Conservation (phyloP, 1,140 invertebrate species). For the Bemisia tabaci region DNA sequence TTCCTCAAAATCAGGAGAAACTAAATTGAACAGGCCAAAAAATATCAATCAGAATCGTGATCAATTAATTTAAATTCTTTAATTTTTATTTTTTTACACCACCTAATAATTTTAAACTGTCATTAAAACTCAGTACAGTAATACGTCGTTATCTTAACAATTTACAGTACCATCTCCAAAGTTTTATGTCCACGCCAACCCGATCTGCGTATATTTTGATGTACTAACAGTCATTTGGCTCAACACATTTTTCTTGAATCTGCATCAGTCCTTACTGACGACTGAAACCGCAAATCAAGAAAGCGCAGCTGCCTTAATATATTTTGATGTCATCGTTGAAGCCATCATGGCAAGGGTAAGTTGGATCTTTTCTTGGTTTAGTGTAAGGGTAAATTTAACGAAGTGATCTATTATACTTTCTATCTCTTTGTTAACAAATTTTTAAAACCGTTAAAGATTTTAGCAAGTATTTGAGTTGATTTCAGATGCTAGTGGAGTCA, state of each 20-base stretch:
- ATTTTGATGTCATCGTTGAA: slow-evolving; percentile 77
- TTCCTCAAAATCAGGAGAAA: too few relatives aligned
- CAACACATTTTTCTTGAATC: slow-evolving; percentile 80
- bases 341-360: slow-evolving; percentile 77
- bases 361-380: too few relatives aligned
- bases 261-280: slow-evolving; percentile 53
- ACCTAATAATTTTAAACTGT: too few relatives aligned
- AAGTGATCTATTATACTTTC: too few relatives aligned
- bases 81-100: slow-evolving; percentile 12
- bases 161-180: slow-evolving; percentile 78
- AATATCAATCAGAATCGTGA: slow-evolving; percentile 3
- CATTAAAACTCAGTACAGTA: too few relatives aligned
- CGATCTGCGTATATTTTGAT: slow-evolving; percentile 73
- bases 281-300: slow-evolving; percentile 27
- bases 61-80: not conserved
- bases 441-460: too few relatives aligned
- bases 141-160: too few relatives aligned
- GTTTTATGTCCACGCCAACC: slow-evolving; percentile 79
- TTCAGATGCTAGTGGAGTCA: too few relatives aligned
- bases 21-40: too few relatives aligned
- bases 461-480: too few relatives aligned
- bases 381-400: not conserved
- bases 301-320: slow-evolving; percentile 41
- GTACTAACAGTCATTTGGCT: slow-evolving; percentile 77
- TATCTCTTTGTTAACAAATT: too few relatives aligned